phyloP scores from a whole-genome alignment of 2,888 invertebrate genomes.

The Thymelicus sylvestris region DNA sequence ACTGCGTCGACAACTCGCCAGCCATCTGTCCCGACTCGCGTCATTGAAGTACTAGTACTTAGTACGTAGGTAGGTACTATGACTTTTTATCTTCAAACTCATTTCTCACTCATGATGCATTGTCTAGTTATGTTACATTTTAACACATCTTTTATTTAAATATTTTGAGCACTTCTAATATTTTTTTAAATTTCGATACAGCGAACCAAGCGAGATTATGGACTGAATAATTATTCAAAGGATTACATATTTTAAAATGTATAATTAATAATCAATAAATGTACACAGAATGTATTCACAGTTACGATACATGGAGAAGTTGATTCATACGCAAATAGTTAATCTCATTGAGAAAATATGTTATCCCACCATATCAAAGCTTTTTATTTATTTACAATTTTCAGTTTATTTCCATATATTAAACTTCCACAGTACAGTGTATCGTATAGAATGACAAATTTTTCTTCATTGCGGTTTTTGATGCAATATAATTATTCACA shows the following conservation, averaged over 20 bases:
- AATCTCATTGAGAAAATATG: not conserved
- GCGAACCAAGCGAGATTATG: not conserved
- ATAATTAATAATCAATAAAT: not conserved
- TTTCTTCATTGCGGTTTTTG: not conserved
- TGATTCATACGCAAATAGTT: not conserved
- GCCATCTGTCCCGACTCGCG: too few relatives aligned
- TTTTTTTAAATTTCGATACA: constrained; percentile 1
- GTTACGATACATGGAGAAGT: not conserved
- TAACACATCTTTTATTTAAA: not conserved
- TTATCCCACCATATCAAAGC: not conserved
- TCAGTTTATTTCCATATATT: not conserved
- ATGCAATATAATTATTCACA: not conserved
- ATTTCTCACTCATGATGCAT: too few relatives aligned
- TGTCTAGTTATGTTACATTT: not conserved
- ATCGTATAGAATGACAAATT: not conserved
- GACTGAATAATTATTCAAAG: not conserved
- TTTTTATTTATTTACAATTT: constrained; percentile 6
- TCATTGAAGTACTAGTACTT: too few relatives aligned
- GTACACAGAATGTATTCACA: not conserved
- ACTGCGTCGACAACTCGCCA: too few relatives aligned
- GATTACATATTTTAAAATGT: not conserved
- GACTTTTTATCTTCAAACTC: too few relatives aligned
- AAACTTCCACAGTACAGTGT: not conserved
- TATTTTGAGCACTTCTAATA: not conserved
- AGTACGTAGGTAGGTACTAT: too few relatives aligned